Percentiles rank a stretch among this genome's conserved stretches.
phyloP scores from a whole-genome alignment of 1,140 invertebrate species.

The Tribolium madens region DNA sequence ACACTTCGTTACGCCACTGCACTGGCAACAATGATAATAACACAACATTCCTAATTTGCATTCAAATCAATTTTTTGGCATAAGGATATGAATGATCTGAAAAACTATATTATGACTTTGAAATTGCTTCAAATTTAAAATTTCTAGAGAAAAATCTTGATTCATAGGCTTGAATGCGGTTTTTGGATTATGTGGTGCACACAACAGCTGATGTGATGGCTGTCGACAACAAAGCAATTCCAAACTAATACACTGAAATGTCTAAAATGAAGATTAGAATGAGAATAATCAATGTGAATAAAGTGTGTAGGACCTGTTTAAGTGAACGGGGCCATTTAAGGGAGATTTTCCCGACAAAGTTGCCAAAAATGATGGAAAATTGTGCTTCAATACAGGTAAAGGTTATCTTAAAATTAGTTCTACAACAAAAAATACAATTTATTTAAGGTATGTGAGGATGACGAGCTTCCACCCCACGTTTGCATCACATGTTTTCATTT shows the following conservation, averaged over 20 bases:
- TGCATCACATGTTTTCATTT: constrained; percentile 56
- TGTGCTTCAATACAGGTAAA: constrained; percentile 55
- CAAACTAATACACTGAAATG: constrained; percentile 22
- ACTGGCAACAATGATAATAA: too few relatives aligned
- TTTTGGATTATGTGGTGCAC: not conserved
- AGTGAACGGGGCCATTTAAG: constrained; percentile 52
- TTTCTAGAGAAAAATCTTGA: too few relatives aligned
- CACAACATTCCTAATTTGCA: too few relatives aligned
- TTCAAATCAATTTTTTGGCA: too few relatives aligned
- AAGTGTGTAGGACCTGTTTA: constrained; percentile 57
- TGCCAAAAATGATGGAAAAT: constrained; percentile 57
- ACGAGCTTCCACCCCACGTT: constrained; percentile 54
- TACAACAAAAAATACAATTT: constrained; percentile 38
- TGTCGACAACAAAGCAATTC: not conserved
- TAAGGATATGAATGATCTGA: too few relatives aligned
- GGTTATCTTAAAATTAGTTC: not conserved
- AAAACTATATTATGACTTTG: too few relatives aligned
- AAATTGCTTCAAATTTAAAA: too few relatives aligned
- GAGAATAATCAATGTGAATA: constrained; percentile 49
- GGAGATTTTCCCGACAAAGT: constrained; percentile 52
- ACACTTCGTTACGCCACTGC: too few relatives aligned
- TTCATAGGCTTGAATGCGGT: too few relatives aligned
- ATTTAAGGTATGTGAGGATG: constrained; percentile 54
- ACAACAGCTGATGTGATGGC: not conserved
- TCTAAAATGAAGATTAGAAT: constrained; percentile 42